Conservation (phyloP, 2,888 invertebrate species). For the Aproaerema taeniolella region DNA sequence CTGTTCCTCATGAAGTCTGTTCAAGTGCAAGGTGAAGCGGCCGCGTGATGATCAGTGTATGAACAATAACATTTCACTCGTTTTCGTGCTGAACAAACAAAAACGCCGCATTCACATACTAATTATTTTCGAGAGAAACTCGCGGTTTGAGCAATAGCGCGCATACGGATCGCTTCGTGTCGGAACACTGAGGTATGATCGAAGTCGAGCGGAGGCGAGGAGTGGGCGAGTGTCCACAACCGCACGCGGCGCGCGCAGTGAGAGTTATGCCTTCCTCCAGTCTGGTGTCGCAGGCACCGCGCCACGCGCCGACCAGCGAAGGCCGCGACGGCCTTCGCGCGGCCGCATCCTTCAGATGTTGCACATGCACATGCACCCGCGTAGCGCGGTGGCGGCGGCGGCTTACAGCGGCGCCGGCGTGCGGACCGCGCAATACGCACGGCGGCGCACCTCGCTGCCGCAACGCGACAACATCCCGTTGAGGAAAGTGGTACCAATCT, state of each 20-base stretch:
- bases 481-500: constrained; percentile 24
- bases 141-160: constrained; percentile 52
- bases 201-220: constrained; percentile 35
- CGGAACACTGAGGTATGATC: constrained; percentile 50
- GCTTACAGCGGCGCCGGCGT: constrained; percentile 6
- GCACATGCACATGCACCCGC: constrained; percentile 38
- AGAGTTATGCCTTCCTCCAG: constrained; percentile 58
- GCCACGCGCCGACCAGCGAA: constrained; percentile 26
- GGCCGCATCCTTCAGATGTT: constrained; percentile 53
- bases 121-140: constrained; percentile 59
- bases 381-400: constrained; percentile 16
- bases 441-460: constrained; percentile 15
- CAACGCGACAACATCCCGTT: constrained; percentile 26
- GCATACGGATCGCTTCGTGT: constrained; percentile 51
- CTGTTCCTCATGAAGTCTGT: constrained; percentile 62
- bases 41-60: constrained; percentile 44
- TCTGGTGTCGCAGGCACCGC: constrained; percentile 40
- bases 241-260: constrained; percentile 72
- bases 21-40: constrained; percentile 41
- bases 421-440: constrained; percentile 14
- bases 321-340: constrained; percentile 25
- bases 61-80: constrained; percentile 67
- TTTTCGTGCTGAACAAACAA: constrained; percentile 55
- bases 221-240: constrained; percentile 58
- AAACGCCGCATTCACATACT: constrained; percentile 70